Base-by-base conservation (phyloP, 2,888 invertebrate genomes). In the Dorcus parallelipipedus region DNA sequence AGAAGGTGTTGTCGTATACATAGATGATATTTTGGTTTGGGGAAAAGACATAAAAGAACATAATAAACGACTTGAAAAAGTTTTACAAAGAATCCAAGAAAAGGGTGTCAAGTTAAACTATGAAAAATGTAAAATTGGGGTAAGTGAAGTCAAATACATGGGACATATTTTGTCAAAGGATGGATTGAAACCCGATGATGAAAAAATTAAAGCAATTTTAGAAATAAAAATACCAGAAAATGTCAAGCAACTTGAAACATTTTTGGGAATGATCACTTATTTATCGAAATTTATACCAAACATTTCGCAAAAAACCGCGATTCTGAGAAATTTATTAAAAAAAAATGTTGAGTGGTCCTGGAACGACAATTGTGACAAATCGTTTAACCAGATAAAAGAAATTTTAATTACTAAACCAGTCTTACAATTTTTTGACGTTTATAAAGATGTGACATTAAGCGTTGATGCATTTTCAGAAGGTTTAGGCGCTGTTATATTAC, bases 401-500 rank as follows among this genome's bases (percentile, higher is more conserved):
- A 33, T 33, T 33, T 33, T 33, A 33, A 33, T 33, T 33, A 33
- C 26, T 33, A 33, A 33, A 33, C 26, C 26, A 7, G 26, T 33
- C 0, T 6, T 33, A 7, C 26, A 33, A 33, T 33, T 33, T 49
- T 45, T 51, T 6, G 56, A 59, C 59, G 49, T 41, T 10, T 10
- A 9, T 10, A 58, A 57, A 45, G 26, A 39, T 23, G 40, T 61
- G 54, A 26, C 54, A 23, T 45, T 65, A 39, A 64, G 66, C 17
- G 66, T 66, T 39, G 65, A 67, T 53, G 52, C 58, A 38, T 63
- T 60, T 1, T 56, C 56, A 53, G 49, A 57, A 38, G 62, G 61
- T 7, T 23, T 64, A 8, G 66, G 63, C 4, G 67, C 63, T 10
- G 64, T 54, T n/a, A 38, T 74, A 7, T 9, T 73, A 4, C 72